A percentile compares a stretch with the other conserved stretches of the same genome.
These are phyloP conservation scores for Mya arenaria DNA, from an alignment of 1,140 invertebrate species.

Conservation along the genomic window DNA sequence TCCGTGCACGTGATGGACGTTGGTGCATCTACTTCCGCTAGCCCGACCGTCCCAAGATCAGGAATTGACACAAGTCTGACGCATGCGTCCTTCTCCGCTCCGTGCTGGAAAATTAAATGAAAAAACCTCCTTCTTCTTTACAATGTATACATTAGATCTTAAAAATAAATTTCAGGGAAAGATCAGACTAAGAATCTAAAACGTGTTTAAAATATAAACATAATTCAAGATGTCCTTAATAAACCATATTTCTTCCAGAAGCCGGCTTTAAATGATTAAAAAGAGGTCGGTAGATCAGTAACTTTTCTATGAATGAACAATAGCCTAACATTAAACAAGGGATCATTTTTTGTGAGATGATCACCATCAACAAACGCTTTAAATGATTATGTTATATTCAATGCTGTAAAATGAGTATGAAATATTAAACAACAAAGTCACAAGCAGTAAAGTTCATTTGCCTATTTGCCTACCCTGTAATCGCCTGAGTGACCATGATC, in stretches of 20 bases:
- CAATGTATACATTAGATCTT: too few relatives aligned
- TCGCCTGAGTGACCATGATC: constrained; percentile 41
- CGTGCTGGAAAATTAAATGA: constrained; percentile 7
- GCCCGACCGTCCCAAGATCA: background rate
- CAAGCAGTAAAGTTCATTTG: background rate
- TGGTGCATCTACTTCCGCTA: background rate
- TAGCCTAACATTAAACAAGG: background rate
- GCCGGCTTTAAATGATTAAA: too few relatives aligned
- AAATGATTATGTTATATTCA: background rate
- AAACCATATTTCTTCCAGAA: too few relatives aligned
- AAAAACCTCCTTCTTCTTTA: too few relatives aligned
- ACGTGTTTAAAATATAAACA: too few relatives aligned
- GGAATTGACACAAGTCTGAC: background rate
- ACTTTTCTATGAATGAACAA: background rate
- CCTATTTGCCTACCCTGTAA: constrained; percentile 10
- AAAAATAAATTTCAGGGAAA: too few relatives aligned
- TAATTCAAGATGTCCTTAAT: too few relatives aligned
- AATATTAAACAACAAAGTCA: background rate
- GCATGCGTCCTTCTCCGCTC: constrained; percentile 11
- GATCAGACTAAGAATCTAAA: too few relatives aligned
- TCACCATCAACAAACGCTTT: background rate
- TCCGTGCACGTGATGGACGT: background rate
- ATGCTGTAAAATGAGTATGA: background rate
- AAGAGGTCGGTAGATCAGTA: background rate
- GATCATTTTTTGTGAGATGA: background rate